Base-by-base conservation (phyloP, 2,888 invertebrate species). In the Drosophila antonietae region DNA sequence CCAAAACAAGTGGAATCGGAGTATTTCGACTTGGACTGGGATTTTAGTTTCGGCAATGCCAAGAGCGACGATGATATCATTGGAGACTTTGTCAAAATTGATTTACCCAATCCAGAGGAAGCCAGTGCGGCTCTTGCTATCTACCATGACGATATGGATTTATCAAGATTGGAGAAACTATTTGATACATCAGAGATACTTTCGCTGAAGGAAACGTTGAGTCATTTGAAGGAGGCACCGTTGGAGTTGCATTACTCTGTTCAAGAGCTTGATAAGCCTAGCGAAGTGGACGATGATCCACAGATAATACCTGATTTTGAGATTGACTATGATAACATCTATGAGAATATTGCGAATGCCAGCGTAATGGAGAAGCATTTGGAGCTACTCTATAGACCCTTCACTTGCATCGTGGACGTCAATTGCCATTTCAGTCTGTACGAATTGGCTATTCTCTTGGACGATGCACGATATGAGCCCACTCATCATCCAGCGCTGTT, bases 381-480 rank as follows among this genome's bases (percentile, higher is more conserved):
- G 20, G 60, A 85, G 7, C 41, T 85, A 57, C 73, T 77, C 6
- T 85, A 75, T 20, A 68, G 81, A 61, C 89, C 89, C 6, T 85
- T 89, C 31, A 75, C 55, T 9, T 79, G 81, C 18, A 3, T 52
- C 2, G 73, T 81, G n/a, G 81, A 89, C 31, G 35, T 77, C 44
- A 67, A 61, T 5, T 83, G 77, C 15, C 68, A 52, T 0, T 81
- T 81, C 9, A 75, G 66, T 7, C 59, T 85, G 20, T 72, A 58
- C n/a, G 80, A 89, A 10, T 33, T 85, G 46, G 58, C 81, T 5
- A 64, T 81, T 12, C 47, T 86, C 1, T 7, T 88, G n/a, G 63
- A 73, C n/a, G 59, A 81, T 8, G 31, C 70, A 0, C 69, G 66
- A 14, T 88, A 73, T 43, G 87, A 88, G 18, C 80, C 89, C 2